These are phyloP conservation scores for Horisme vitalbata DNA, from an alignment of 2,888 invertebrate species.

Conservation along the genomic window DNA sequence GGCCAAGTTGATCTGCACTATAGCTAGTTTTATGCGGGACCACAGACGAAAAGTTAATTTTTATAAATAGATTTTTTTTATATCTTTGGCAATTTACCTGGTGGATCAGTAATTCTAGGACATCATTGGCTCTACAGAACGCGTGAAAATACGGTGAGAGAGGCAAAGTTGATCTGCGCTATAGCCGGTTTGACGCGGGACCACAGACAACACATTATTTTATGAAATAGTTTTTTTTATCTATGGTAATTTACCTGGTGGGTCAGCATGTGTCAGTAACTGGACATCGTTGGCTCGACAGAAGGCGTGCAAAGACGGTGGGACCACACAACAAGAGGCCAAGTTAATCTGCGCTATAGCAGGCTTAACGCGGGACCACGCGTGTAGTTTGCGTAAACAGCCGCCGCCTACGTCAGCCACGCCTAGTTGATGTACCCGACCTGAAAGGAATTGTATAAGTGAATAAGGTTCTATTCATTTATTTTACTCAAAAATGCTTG, in stretches of 20 bases:
- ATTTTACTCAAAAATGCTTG: too few relatives aligned
- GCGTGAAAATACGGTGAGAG: constrained; percentile 93
- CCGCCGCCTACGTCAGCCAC: constrained; percentile 95
- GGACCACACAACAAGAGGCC: constrained; percentile 96
- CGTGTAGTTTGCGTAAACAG: constrained; percentile 89
- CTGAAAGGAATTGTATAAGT: constrained; percentile 44
- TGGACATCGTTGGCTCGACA: constrained; percentile 96
- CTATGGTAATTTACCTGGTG: constrained; percentile 87
- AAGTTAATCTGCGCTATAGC: constrained; percentile 96
- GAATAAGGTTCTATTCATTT: neutral
- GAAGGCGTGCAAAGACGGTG: constrained; percentile 93
- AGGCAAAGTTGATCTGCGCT: constrained; percentile 95
- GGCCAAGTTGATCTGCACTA: constrained; percentile 84
- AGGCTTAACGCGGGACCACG: constrained; percentile 91
- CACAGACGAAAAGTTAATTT: too few relatives aligned
- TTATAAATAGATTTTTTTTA: too few relatives aligned
- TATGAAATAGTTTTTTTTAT: too few relatives aligned
- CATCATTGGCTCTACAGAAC: constrained; percentile 94
- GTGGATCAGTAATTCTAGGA: constrained; percentile 98
- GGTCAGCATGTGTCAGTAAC: constrained; percentile 97
- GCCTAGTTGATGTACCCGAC: constrained; percentile 87
- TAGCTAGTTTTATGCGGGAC: too few relatives aligned
- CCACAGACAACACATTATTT: too few relatives aligned
- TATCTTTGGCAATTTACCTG: constrained; percentile 85
- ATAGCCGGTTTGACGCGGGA: too few relatives aligned